Base-by-base conservation (phyloP, 2,888 invertebrate genomes). In the Drosophila meridionalis region DNA sequence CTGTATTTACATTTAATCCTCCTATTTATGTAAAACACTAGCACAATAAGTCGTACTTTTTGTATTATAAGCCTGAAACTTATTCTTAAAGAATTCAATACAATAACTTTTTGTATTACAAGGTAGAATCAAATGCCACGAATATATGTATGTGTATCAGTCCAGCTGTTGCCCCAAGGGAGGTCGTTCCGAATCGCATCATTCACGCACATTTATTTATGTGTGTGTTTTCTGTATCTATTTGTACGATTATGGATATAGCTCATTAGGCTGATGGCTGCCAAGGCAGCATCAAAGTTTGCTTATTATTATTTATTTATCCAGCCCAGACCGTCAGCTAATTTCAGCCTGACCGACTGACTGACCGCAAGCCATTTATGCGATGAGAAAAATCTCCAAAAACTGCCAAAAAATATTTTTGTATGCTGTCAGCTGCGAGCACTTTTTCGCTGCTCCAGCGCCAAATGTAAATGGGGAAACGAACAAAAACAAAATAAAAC, bases 341-440 rank as follows among this genome's bases (percentile, higher is more conserved):
- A 76, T 76, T 76, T 80, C 56, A 64, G 38, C 30, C 34, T 20
- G 61, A 52, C 34, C 20, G 14, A 47, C 47, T 12, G 47, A 59
- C 80, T 76, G 72, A 67, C 76, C 70, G 62, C 64, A 56, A 59
- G 60, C 63, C 74, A 78, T 65, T 76, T 76, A 55, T 42, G 58
- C 40, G 42, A 68, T 77, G 66, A 71, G 53, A 63, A 66, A 66
- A 62, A 61, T 32, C 48, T 57, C 67, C 38, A 60, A 55, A 74
- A 75, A 45, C 47, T 53, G 64, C 43, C 43, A 66, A 32, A 77
- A 70, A 40, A 40, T 14, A 55, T 43, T 43, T 53, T 48, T 45
- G 6, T 32, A 20, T 43, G 57, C 20, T 59, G 61, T 69, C 64
- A 53, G 62, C 9, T 58, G 48, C 38, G 69, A 11, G 34, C 48